Percentiles rank a stretch among this genome's conserved stretches.
Evolutionary conservation across 2,797 vertebrate species (phyloP).

Genomic region (Petrocephalus sullivani): DNA sequence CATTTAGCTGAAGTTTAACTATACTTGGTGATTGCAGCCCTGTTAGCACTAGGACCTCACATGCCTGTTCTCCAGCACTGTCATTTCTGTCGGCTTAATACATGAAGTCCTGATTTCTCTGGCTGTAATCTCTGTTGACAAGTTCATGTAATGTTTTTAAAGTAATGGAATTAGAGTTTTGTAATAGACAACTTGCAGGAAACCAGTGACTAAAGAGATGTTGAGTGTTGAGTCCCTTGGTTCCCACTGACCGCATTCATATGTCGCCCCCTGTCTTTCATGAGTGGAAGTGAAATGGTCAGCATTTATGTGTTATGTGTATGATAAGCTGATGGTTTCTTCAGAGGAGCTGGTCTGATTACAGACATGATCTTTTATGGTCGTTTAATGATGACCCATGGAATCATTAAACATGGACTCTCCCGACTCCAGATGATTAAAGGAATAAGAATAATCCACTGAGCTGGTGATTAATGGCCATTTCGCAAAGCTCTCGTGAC

Average conservation of each 20-base stretch:
- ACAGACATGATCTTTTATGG: background rate
- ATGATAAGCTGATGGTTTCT: background rate
- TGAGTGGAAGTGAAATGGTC: background rate
- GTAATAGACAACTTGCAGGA: background rate
- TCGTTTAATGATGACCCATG: background rate
- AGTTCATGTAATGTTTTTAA: background rate
- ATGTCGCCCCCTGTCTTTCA: conserved; percentile 17
- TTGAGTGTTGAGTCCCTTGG: background rate
- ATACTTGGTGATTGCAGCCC: background rate
- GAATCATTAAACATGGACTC: conserved; percentile 4
- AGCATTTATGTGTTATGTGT: background rate
- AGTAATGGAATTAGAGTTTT: background rate
- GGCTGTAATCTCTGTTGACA: background rate
- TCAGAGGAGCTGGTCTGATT: background rate
- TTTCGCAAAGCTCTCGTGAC: background rate
- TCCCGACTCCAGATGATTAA: background rate
- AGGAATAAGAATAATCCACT: background rate
- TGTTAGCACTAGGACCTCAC: background rate
- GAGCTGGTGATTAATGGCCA: background rate
- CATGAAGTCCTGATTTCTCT: background rate
- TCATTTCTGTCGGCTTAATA: background rate
- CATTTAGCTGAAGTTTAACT: background rate
- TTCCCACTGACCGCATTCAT: background rate
- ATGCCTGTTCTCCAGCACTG: background rate
- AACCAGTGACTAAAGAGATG: background rate